These are phyloP conservation scores for Frankliniella fusca DNA, from an alignment of 2,888 invertebrate genomes.

Conservation along the genomic window DNA sequence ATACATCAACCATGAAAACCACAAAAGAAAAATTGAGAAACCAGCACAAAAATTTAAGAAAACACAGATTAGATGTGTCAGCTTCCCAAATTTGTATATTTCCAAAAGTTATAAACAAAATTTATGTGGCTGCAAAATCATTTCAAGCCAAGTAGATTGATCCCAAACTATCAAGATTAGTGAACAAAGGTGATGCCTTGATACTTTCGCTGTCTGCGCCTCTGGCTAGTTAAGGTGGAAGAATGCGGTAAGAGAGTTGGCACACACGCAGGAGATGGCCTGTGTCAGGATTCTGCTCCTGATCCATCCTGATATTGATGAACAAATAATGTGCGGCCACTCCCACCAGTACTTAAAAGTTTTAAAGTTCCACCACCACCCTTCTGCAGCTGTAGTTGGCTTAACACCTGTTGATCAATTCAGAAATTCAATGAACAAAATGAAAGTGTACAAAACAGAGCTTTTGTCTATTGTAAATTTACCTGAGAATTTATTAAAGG, in stretches of 20 bases:
- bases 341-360: neutral
- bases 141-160: neutral
- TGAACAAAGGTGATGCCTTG: neutral
- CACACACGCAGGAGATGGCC: neutral
- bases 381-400: conserved; percentile 1
- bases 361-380: neutral
- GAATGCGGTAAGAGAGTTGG: neutral
- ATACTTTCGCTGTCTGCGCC: neutral
- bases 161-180: neutral
- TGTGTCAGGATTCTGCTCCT: conserved; percentile 18
- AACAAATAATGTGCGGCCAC: neutral
- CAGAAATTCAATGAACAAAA: neutral
- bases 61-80: neutral
- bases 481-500: conserved; percentile 4
- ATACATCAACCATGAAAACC: too few relatives aligned
- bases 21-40: too few relatives aligned
- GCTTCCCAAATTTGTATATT: neutral
- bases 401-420: neutral
- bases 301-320: conserved; percentile 13
- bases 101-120: neutral
- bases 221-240: neutral
- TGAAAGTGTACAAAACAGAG: neutral
- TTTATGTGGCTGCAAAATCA: neutral
- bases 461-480: neutral
- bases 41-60: neutral